Conservation (phyloP, 1,140 invertebrate species). For the Drosophila lacertosa region DNA sequence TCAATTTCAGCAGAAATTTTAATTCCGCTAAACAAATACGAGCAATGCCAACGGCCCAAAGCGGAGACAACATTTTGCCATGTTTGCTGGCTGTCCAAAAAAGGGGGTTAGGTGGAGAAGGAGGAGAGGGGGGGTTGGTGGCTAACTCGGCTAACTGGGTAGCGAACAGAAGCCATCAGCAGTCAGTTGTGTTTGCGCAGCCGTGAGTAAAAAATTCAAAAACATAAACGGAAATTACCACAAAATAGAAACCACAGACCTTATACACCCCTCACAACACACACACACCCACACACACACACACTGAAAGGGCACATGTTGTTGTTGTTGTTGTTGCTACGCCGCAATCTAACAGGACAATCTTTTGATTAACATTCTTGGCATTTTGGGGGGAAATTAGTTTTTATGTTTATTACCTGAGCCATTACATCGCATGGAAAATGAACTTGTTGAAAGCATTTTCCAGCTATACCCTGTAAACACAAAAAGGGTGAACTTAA, state of each 20-base stretch:
- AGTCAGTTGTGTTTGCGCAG: slow-evolving; percentile 77
- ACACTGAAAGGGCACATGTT: slow-evolving; percentile 22
- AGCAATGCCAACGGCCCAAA: slow-evolving; percentile 19
- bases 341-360: slow-evolving; percentile 78
- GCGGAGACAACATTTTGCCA: slow-evolving; percentile 56
- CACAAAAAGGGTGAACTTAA: background rate
- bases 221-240: slow-evolving; percentile 83
- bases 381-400: slow-evolving; percentile 79
- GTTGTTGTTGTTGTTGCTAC: slow-evolving; percentile 48
- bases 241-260: slow-evolving; percentile 79
- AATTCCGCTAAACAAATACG: slow-evolving; percentile 72
- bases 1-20: slow-evolving; percentile 61
- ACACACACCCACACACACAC: slow-evolving; percentile 29
- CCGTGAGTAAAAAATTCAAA: slow-evolving; percentile 82
- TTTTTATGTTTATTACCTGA: slow-evolving; percentile 83
- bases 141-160: slow-evolving; percentile 16
- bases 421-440: slow-evolving; percentile 69
- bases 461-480: slow-evolving; percentile 31
- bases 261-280: slow-evolving; percentile 33
- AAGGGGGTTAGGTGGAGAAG: background rate
- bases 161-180: slow-evolving; percentile 53
- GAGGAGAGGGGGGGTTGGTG: too few species aligned
- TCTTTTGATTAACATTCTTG: slow-evolving; percentile 83
- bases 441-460: slow-evolving; percentile 69
- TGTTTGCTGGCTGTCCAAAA: slow-evolving; percentile 20